Evolutionary conservation across 2,888 invertebrate species (phyloP).

Genomic region (Hypomecis atomaria): DNA sequence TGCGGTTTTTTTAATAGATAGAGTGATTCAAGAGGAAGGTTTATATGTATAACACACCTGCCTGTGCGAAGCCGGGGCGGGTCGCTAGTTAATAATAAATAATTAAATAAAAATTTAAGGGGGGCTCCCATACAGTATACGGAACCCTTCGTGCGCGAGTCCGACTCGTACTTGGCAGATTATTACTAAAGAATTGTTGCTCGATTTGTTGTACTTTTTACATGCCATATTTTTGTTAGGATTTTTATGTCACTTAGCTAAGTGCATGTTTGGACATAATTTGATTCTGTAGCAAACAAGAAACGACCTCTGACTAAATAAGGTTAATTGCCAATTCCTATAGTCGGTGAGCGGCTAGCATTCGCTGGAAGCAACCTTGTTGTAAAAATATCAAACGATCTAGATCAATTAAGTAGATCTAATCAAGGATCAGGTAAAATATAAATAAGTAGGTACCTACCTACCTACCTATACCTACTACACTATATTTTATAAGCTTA

Average conservation of each 20-base stretch:
- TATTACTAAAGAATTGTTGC: no score
- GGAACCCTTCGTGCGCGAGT: neutral
- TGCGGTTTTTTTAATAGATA: no score
- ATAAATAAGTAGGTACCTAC: neutral
- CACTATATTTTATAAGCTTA: no score
- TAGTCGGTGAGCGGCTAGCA: conserved; percentile 12
- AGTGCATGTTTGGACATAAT: conserved; percentile 11
- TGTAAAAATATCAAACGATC: conserved; percentile 10
- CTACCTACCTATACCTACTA: no score
- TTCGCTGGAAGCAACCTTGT: conserved; percentile 14
- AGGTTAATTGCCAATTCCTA: conserved; percentile 34
- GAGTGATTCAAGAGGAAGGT: no score
- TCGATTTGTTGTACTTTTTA: no score
- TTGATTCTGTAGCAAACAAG: conserved; percentile 13
- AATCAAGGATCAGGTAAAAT: neutral
- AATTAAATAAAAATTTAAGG: no score
- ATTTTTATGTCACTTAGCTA: neutral
- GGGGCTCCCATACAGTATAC: no score
- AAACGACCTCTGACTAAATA: conserved; percentile 30
- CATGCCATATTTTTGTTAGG: neutral
- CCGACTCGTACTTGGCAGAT: no score
- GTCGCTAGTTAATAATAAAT: no score
- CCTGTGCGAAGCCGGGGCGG: no score
- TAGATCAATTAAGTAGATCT: neutral
- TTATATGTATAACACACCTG: no score